These are phyloP conservation scores for Physella acuta DNA, from an alignment of 1,140 invertebrate species.

Conservation along the genomic window DNA sequence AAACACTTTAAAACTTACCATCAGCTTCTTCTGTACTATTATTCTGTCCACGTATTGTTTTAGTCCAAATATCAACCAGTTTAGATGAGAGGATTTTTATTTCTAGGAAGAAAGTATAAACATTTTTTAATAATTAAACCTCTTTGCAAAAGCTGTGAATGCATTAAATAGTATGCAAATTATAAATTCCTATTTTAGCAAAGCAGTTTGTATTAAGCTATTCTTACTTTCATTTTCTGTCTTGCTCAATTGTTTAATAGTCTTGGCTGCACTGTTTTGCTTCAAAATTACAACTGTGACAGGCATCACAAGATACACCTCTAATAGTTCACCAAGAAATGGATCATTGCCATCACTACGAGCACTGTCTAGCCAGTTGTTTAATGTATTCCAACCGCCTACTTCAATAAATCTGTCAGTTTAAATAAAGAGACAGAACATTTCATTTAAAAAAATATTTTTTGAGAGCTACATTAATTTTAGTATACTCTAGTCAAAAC, in stretches of 20 bases:
- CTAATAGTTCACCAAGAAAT: constrained; percentile 80
- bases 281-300: constrained; percentile 86
- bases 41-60: constrained; percentile 52
- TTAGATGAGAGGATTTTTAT: constrained; percentile 68
- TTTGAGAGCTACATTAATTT: background rate
- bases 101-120: constrained; percentile 37
- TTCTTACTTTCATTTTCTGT: constrained; percentile 73
- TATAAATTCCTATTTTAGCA: too few relatives aligned
- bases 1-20: constrained; percentile 1
- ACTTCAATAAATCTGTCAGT: constrained; percentile 77
- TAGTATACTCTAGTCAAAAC: background rate
- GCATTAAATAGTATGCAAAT: too few relatives aligned
- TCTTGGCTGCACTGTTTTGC: constrained; percentile 85
- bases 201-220: background rate
- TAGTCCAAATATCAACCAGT: constrained; percentile 88
- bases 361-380: constrained; percentile 84
- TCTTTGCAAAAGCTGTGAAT: background rate
- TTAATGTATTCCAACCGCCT: constrained; percentile 86
- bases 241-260: constrained; percentile 85
- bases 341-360: constrained; percentile 81
- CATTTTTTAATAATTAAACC: background rate
- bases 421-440: background rate
- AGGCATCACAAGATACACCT: constrained; percentile 79
- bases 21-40: constrained; percentile 25
- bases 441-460: background rate